phyloP scores from a whole-genome alignment of 2,113 vertebrate species.

The Zosterops japonicus region DNA sequence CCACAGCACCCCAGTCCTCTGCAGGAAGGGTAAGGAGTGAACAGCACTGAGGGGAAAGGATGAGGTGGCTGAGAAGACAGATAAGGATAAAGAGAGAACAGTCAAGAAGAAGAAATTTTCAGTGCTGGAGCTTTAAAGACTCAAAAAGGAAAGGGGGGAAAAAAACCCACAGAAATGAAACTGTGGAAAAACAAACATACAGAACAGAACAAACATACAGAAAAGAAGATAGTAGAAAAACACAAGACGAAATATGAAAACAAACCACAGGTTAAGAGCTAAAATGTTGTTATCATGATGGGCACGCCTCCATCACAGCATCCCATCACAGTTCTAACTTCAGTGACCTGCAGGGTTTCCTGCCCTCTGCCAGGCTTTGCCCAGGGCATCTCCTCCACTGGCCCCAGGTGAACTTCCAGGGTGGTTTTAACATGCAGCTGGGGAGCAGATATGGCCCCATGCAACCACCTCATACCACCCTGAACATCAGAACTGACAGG shows the following conservation, averaged over 20 bases:
- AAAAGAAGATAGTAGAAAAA: not conserved
- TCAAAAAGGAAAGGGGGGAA: not conserved
- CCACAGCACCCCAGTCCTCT: not conserved
- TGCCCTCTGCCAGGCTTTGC: not conserved
- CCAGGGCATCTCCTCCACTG: not conserved
- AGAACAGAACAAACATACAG: not conserved
- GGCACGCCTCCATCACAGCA: not conserved
- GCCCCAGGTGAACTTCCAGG: not conserved
- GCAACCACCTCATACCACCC: fast-evolving
- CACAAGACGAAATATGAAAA: not conserved
- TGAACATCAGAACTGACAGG: not conserved
- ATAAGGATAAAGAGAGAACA: not conserved
- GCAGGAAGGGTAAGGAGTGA: not conserved
- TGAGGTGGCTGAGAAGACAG: not conserved
- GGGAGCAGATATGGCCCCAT: fast-evolving
- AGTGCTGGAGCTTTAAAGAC: not conserved
- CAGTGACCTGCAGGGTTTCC: not conserved
- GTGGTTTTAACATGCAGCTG: not conserved
- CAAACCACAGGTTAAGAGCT: not conserved
- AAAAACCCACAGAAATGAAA: not conserved
- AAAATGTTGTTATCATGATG: not conserved
- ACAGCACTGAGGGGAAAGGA: not conserved
- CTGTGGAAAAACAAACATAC: not conserved
- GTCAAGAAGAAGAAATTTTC: not conserved
- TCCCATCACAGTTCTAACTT: not conserved